A percentile compares a stretch with the other conserved stretches of the same genome.
phyloP scores from a whole-genome alignment of 1,140 invertebrate genomes.

The Drosophila kohkoa region DNA sequence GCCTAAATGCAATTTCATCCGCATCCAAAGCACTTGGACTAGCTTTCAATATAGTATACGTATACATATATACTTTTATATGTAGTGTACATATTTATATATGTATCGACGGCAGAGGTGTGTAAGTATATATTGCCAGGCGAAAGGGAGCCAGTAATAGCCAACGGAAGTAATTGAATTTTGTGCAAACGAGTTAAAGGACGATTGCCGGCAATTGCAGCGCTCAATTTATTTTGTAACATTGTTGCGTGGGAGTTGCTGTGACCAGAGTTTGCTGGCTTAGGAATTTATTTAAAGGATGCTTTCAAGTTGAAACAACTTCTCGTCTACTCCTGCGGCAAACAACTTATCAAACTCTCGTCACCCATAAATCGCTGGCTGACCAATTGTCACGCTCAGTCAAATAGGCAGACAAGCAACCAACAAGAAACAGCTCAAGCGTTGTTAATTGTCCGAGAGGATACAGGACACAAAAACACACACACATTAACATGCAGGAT shows the following conservation, averaged over 20 bases:
- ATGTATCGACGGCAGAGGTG: background rate
- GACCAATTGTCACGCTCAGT: conserved; percentile 54
- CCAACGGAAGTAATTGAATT: conserved; percentile 75
- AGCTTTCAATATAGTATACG: conserved; percentile 29
- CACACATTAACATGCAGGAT: background rate
- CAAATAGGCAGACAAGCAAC: conserved; percentile 2
- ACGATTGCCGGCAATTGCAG: conserved; percentile 68
- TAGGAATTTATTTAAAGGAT: conserved; percentile 26
- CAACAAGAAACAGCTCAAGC: conserved; percentile 33
- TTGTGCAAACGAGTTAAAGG: conserved; percentile 68
- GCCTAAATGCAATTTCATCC: conserved; percentile 74
- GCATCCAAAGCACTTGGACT: conserved; percentile 8
- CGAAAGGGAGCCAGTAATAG: conserved; percentile 44
- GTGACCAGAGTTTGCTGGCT: conserved; percentile 6
- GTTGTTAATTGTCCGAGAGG: conserved; percentile 63
- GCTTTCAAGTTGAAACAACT: conserved; percentile 8
- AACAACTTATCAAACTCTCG: conserved; percentile 36
- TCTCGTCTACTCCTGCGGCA: background rate
- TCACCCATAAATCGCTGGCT: conserved; percentile 57
- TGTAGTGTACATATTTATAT: conserved; percentile 4
- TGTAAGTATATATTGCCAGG: conserved; percentile 51
- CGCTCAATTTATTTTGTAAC: conserved; percentile 71
- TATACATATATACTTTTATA: background rate
- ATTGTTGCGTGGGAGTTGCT: conserved; percentile 40
- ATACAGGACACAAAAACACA: background rate